Conservation (phyloP, 2,797 vertebrate species). For the Urophycis tenuis region DNA sequence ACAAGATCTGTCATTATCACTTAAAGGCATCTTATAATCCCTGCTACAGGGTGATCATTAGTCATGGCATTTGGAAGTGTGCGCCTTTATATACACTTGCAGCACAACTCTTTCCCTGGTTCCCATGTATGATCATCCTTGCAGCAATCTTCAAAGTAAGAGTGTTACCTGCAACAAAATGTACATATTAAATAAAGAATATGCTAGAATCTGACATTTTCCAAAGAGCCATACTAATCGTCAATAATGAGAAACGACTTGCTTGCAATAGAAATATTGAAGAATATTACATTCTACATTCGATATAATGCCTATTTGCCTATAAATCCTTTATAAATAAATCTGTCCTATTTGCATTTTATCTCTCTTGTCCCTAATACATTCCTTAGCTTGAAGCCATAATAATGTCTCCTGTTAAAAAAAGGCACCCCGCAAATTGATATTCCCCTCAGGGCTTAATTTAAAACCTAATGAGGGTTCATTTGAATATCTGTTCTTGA, state of each 20-base stretch:
- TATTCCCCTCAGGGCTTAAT: background rate
- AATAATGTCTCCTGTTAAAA: constrained; percentile 2
- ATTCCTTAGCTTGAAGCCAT: constrained; percentile 1
- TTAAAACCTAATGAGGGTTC: background rate
- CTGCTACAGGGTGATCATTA: background rate
- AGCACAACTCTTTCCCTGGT: background rate
- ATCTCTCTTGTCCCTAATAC: constrained; percentile 1
- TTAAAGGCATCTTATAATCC: constrained; percentile 4
- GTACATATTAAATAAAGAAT: background rate
- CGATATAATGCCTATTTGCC: too few species aligned
- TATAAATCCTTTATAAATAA: constrained; percentile 1
- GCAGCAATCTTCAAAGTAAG: background rate
- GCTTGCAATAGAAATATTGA: background rate
- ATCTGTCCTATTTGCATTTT: constrained; percentile 1
- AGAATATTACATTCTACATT: background rate
- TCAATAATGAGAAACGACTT: background rate
- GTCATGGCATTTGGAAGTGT: background rate
- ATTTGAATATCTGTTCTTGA: constrained; percentile 6
- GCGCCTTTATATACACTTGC: background rate
- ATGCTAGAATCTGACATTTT: background rate
- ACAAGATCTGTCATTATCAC: background rate
- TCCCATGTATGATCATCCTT: background rate
- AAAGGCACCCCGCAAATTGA: background rate
- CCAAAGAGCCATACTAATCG: background rate
- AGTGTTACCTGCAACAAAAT: background rate